These are phyloP conservation scores for Cantharis flavilabris DNA, from an alignment of 2,888 invertebrate genomes.

Conservation along the genomic window DNA sequence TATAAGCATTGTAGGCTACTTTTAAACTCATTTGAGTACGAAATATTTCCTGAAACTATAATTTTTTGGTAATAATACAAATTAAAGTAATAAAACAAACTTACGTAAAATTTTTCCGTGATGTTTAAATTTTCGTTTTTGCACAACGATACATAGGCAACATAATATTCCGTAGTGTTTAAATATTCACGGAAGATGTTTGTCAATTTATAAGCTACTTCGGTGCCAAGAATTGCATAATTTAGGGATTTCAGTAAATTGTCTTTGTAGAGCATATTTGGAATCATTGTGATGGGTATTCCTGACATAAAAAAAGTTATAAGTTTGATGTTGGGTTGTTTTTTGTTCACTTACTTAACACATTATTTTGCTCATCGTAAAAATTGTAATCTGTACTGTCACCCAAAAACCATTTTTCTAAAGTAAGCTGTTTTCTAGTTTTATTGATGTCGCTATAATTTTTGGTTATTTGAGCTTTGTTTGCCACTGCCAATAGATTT, in stretches of 20 bases:
- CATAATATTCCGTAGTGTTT: background rate
- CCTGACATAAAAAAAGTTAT: background rate
- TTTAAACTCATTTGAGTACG: constrained; percentile 1
- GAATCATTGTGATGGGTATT: background rate
- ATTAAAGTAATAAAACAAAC: background rate
- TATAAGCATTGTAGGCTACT: constrained; percentile 56
- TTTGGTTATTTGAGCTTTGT: background rate
- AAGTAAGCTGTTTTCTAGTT: background rate
- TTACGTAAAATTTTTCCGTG: background rate
- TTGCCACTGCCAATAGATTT: background rate
- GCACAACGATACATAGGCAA: background rate
- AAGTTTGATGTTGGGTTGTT: background rate
- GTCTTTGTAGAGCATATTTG: background rate
- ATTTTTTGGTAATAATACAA: background rate
- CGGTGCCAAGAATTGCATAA: background rate
- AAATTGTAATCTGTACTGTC: background rate
- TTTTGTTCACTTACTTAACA: background rate
- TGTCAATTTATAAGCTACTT: background rate
- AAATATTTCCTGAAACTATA: background rate
- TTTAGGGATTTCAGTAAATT: background rate
- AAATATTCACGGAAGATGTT: background rate
- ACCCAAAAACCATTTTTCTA: background rate
- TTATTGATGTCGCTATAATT: background rate
- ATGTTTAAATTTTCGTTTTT: background rate
- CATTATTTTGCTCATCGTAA: background rate